A percentile compares a stretch with the other conserved stretches of the same genome.
These are phyloP conservation scores for Danionella dracula DNA, from an alignment of 2,797 vertebrate genomes.

Conservation along the genomic window DNA sequence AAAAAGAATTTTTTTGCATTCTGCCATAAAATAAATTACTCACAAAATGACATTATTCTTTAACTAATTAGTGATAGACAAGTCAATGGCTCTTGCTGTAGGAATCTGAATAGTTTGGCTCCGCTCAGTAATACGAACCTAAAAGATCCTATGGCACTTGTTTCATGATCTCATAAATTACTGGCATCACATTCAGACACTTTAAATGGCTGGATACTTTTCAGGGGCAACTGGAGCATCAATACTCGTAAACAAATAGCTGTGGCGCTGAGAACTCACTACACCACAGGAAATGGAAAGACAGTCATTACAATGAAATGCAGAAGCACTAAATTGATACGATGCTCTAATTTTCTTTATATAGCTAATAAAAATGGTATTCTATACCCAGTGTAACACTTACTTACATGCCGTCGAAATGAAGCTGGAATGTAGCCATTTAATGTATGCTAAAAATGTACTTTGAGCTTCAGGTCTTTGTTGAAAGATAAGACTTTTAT, in stretches of 20 bases:
- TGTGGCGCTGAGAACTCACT: constrained; percentile 24
- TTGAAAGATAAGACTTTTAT: constrained; percentile 1
- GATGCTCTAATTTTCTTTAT: not conserved
- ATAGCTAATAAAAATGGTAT: not conserved
- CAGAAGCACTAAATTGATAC: not conserved
- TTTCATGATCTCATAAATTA: not conserved
- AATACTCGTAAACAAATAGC: constrained; percentile 21
- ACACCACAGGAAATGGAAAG: constrained; percentile 16
- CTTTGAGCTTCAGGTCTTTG: not conserved
- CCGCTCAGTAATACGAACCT: too few relatives aligned
- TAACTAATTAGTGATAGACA: too few relatives aligned
- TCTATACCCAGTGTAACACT: not conserved
- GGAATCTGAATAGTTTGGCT: too few relatives aligned
- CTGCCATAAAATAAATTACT: too few relatives aligned
- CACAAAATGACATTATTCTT: too few relatives aligned
- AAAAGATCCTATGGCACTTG: not conserved
- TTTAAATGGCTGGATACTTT: not conserved
- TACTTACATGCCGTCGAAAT: not conserved
- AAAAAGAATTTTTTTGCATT: too few relatives aligned
- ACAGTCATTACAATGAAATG: constrained; percentile 12
- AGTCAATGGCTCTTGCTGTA: too few relatives aligned
- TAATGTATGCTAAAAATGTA: not conserved
- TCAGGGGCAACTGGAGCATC: constrained; percentile 2
- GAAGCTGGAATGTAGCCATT: not conserved
- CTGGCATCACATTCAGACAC: not conserved